phyloP scores from a whole-genome alignment of 2,888 invertebrate species.

The Cerceris ruficornis region DNA sequence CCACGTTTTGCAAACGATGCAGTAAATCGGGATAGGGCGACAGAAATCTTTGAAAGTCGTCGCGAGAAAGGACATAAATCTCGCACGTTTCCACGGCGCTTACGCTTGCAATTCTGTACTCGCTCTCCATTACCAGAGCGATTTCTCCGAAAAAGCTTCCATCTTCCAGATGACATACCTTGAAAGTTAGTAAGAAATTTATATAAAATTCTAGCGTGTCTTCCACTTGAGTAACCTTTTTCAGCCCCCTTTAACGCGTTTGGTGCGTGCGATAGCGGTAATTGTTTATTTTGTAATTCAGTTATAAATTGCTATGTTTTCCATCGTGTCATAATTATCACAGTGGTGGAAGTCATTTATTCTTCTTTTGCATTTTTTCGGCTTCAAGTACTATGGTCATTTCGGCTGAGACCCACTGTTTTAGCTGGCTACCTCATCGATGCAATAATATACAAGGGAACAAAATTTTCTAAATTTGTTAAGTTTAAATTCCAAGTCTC shows the following conservation, averaged over 20 bases:
- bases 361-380: background rate
- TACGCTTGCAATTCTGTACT: slow-evolving; percentile 79
- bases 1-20: slow-evolving; percentile 73
- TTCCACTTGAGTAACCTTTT: background rate
- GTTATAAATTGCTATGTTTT: too few relatives aligned
- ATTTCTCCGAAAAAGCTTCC: slow-evolving; percentile 82
- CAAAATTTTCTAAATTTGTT: too few relatives aligned
- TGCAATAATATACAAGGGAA: too few relatives aligned
- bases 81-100: slow-evolving; percentile 82
- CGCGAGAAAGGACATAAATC: slow-evolving; percentile 77
- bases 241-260: too few relatives aligned
- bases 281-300: background rate
- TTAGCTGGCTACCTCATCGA: too few relatives aligned
- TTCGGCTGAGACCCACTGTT: too few relatives aligned
- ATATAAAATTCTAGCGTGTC: background rate
- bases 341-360: background rate
- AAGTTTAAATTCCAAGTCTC: too few relatives aligned
- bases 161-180: slow-evolving; percentile 82
- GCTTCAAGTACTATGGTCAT: too few relatives aligned
- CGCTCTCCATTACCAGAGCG: slow-evolving; percentile 80
- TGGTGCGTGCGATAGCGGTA: background rate
- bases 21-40: slow-evolving; percentile 78
- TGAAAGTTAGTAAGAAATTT: background rate
- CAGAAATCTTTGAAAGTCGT: slow-evolving; percentile 79
- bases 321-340: background rate